Conservation (phyloP, 2,113 vertebrate genomes). For the Podarcis cretensis region DNA sequence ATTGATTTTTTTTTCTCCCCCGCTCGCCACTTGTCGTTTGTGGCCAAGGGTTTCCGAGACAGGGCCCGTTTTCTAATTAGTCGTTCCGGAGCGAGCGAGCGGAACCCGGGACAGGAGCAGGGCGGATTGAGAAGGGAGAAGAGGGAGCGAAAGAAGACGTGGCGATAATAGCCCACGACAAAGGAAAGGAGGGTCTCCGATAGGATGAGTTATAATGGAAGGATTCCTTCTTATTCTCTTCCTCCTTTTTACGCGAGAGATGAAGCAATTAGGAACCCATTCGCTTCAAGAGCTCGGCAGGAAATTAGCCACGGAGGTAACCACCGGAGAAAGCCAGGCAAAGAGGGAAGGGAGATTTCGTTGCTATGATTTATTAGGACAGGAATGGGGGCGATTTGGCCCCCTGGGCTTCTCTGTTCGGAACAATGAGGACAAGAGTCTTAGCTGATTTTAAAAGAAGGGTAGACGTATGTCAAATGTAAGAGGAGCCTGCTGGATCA, state of each 20-base stretch:
- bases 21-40: conserved; percentile 79
- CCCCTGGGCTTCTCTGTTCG: no score
- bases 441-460: no score
- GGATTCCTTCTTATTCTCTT: not conserved
- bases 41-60: conserved; percentile 73
- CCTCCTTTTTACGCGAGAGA: rapidly evolving
- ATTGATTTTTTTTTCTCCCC: conserved; percentile 69
- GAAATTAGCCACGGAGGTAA: rapidly evolving
- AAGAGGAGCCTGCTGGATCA: no score
- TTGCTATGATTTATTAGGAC: no score
- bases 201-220: conserved; percentile 55
- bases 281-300: not conserved
- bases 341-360: not conserved
- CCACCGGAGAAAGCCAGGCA: rapidly evolving
- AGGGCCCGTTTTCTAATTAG: conserved; percentile 81
- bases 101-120: conserved; percentile 61
- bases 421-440: no score
- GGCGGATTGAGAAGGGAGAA: conserved; percentile 34
- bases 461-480: no score
- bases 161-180: conserved; percentile 57
- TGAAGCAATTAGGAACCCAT: not conserved
- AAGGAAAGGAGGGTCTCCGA: conserved; percentile 27
- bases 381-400: no score
- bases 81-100: conserved; percentile 63
- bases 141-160: conserved; percentile 25